Evolutionary conservation across 2,888 invertebrate species (phyloP).

Genomic region (Harpalus rubripes): DNA sequence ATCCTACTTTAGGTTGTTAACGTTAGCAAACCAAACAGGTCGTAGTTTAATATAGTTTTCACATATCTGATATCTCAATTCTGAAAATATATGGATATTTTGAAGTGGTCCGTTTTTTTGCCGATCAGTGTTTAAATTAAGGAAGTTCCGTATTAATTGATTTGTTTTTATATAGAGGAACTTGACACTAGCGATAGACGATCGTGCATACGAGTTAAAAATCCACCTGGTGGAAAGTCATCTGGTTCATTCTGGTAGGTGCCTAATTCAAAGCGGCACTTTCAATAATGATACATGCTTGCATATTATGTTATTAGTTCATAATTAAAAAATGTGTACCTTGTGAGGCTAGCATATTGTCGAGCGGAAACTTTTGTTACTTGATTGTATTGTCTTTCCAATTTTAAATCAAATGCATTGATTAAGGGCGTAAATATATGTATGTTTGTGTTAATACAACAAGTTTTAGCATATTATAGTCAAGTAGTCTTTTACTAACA

Average conservation of each 20-base stretch:
- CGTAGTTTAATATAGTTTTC: too few species aligned
- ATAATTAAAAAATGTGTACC: constrained; percentile 60
- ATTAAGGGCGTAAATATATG: constrained; percentile 45
- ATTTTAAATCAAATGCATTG: constrained; percentile 51
- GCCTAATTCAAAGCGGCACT: constrained; percentile 5
- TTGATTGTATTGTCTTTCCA: constrained; percentile 49
- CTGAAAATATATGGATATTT: too few species aligned
- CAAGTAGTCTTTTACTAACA: not conserved
- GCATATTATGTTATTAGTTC: constrained; percentile 55
- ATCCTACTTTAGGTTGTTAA: too few species aligned
- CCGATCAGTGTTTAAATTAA: not conserved
- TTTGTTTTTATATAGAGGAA: constrained; percentile 83
- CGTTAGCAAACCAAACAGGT: too few species aligned
- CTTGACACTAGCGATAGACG: constrained; percentile 86
- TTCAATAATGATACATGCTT: constrained; percentile 44
- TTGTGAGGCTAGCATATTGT: constrained; percentile 55
- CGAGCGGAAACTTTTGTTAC: constrained; percentile 57
- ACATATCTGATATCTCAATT: too few species aligned
- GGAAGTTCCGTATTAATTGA: not conserved
- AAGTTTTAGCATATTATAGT: not conserved
- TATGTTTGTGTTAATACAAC: constrained; percentile 42
- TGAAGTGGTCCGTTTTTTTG: too few species aligned
- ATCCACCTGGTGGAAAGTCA: constrained; percentile 94
- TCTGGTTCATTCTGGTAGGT: constrained; percentile 90
- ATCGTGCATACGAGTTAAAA: constrained; percentile 90